These are phyloP conservation scores for Calvadosia cruxmelitensis DNA, from an alignment of 30 jellyfish, hydroid and myxozoan species.

Conservation along the genomic window DNA sequence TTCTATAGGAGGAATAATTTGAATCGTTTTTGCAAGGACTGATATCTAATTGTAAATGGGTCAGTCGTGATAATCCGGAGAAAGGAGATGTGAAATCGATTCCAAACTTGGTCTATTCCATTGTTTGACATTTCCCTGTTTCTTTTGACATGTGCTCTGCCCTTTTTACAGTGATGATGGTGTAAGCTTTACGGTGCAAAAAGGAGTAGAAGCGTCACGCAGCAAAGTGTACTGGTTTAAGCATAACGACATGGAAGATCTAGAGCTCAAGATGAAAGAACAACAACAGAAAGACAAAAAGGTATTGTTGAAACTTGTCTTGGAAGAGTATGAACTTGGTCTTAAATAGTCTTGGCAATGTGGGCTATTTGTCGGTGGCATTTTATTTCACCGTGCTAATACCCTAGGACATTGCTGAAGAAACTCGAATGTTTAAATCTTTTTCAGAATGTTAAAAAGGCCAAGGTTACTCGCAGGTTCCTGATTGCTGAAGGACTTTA, in stretches of 20 bases:
- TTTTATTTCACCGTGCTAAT: too few species aligned
- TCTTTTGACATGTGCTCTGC: not conserved
- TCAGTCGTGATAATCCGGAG: too few species aligned
- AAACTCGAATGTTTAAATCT: too few species aligned
- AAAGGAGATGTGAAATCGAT: too few species aligned
- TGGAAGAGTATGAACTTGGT: not conserved
- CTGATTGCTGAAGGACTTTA: conserved; percentile 92
- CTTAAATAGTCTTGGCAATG: not conserved
- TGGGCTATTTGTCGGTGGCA: too few species aligned
- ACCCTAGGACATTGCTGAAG: too few species aligned
- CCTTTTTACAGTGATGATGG: conserved; percentile 78
- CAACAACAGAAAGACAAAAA: conserved; percentile 74
- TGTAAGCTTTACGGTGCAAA: conserved; percentile 77
- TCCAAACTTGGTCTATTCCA: not conserved
- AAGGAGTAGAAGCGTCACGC: conserved; percentile 90
- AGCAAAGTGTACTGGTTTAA: conserved; percentile 95
- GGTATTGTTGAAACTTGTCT: conserved; percentile 15
- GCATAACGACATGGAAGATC: conserved; percentile 89
- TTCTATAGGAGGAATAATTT: too few species aligned
- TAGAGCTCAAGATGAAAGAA: conserved; percentile 58
- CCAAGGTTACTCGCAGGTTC: conserved; percentile 70
- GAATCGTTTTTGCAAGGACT: too few species aligned
- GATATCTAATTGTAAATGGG: too few species aligned
- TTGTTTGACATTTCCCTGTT: not conserved
- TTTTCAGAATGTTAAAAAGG: conserved; percentile 91